phyloP scores from a whole-genome alignment of 2,888 invertebrate genomes.

The Alitta virens region DNA sequence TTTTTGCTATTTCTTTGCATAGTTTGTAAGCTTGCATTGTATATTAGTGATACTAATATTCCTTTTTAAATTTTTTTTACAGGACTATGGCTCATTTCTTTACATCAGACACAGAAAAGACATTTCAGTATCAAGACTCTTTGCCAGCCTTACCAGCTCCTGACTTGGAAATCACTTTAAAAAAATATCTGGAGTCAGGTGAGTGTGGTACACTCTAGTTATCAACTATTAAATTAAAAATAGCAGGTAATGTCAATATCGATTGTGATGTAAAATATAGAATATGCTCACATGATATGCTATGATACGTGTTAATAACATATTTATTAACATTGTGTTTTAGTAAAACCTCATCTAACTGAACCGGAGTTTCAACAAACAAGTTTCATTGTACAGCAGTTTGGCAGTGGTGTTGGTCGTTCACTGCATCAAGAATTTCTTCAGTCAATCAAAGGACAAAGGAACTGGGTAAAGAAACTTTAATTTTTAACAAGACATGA shows the following conservation, averaged over 20 bases:
- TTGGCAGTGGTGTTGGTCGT: constrained; percentile 60
- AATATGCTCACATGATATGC: too few species aligned
- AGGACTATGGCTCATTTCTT: neutral
- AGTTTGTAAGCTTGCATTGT: too few species aligned
- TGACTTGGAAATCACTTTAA: constrained; percentile 60
- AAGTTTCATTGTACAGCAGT: constrained; percentile 58
- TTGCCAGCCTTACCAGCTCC: constrained; percentile 63
- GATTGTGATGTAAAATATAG: too few species aligned
- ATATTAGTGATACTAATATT: too few species aligned
- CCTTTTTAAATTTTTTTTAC: too few species aligned
- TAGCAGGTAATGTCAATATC: too few species aligned
- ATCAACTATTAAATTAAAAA: too few species aligned
- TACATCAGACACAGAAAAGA: constrained; percentile 37
- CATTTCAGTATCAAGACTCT: constrained; percentile 61
- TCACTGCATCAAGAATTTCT: constrained; percentile 59
- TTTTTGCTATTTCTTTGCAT: too few species aligned
- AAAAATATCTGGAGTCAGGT: constrained; percentile 62
- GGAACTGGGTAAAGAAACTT: constrained; percentile 60
- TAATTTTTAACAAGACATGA: neutral
- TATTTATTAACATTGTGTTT: too few species aligned
- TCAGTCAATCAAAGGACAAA: constrained; percentile 56
- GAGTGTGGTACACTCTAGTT: too few species aligned
- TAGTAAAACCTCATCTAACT: constrained; percentile 33
- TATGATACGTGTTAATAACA: too few species aligned
- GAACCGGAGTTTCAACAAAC: constrained; percentile 59